Conservation (phyloP, 2,113 vertebrate species). For the Colossoma macropomum region DNA sequence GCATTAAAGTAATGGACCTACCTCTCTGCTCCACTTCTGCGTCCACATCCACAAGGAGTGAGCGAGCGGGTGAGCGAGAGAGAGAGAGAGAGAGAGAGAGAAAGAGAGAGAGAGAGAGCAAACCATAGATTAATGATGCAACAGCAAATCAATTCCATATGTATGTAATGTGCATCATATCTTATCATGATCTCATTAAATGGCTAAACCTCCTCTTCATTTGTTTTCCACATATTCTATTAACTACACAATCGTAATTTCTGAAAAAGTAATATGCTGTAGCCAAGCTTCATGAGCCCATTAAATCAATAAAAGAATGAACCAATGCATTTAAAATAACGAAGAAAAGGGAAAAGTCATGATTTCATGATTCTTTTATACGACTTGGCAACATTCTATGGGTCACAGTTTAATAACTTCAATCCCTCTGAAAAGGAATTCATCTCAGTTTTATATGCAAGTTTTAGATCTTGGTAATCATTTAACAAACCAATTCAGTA, state of each 20-base stretch:
- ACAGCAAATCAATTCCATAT: constrained; percentile 79
- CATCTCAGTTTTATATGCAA: not conserved
- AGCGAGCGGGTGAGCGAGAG: constrained; percentile 85
- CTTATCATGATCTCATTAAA: constrained; percentile 77
- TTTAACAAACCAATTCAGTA: not conserved
- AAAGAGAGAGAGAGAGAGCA: constrained; percentile 84
- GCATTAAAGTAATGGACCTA: constrained; percentile 80
- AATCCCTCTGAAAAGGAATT: not conserved
- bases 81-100: constrained; percentile 84
- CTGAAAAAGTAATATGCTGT: constrained; percentile 28
- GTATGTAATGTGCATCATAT: constrained; percentile 75
- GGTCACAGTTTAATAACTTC: constrained; percentile 14
- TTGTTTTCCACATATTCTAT: constrained; percentile 58
- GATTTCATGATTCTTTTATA: constrained; percentile 26
- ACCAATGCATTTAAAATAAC: not conserved
- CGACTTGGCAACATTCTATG: not conserved
- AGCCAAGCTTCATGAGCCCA: not conserved
- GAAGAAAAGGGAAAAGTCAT: not conserved
- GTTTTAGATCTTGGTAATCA: not conserved
- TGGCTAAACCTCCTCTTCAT: constrained; percentile 68
- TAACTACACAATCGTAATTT: constrained; percentile 18
- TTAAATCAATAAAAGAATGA: not conserved
- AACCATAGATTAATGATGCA: constrained; percentile 97
- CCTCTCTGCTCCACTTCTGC: constrained; percentile 99
- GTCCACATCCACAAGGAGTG: constrained; percentile 75